Percentiles rank a stretch among this genome's conserved stretches.
Conservation (phyloP, 2,113 vertebrate species). For the Megalops atlanticus region DNA sequence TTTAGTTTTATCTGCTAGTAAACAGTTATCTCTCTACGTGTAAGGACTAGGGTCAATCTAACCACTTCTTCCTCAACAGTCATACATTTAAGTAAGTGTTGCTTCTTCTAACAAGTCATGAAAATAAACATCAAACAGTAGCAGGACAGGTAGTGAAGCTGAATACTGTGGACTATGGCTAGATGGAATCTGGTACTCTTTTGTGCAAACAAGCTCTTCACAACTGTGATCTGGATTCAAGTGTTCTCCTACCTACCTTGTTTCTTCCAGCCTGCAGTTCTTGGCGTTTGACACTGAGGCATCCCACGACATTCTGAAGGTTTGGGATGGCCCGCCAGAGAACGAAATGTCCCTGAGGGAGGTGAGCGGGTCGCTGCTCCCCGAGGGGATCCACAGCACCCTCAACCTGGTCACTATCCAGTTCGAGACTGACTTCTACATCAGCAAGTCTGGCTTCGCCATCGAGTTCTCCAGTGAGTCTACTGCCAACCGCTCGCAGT, state of each 20-base stretch:
- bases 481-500: too few species aligned
- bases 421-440: slow-evolving; percentile 98
- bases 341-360: slow-evolving; percentile 95
- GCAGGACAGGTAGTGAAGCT: too few species aligned
- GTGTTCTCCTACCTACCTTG: too few species aligned
- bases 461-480: slow-evolving; percentile 98
- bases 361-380: slow-evolving; percentile 93
- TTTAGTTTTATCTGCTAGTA: too few species aligned
- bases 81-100: too few species aligned
- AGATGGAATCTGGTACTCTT: too few species aligned
- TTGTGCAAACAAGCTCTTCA: neutral
- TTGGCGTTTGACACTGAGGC: slow-evolving; percentile 97
- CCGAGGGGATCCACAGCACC: slow-evolving; percentile 93
- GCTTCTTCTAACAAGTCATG: too few species aligned
- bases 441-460: slow-evolving; percentile 98
- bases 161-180: too few species aligned
- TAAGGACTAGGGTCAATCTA: too few species aligned
- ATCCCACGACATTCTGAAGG: slow-evolving; percentile 93
- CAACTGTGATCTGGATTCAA: neutral
- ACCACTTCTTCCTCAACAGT: too few species aligned
- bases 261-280: slow-evolving; percentile 86
- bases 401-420: slow-evolving; percentile 94
- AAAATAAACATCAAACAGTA: too few species aligned
- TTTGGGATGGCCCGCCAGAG: slow-evolving; percentile 96
- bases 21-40: too few species aligned